These are phyloP conservation scores for Acestrorhynchus altus DNA, from an alignment of 2,797 vertebrate species.

Conservation along the genomic window DNA sequence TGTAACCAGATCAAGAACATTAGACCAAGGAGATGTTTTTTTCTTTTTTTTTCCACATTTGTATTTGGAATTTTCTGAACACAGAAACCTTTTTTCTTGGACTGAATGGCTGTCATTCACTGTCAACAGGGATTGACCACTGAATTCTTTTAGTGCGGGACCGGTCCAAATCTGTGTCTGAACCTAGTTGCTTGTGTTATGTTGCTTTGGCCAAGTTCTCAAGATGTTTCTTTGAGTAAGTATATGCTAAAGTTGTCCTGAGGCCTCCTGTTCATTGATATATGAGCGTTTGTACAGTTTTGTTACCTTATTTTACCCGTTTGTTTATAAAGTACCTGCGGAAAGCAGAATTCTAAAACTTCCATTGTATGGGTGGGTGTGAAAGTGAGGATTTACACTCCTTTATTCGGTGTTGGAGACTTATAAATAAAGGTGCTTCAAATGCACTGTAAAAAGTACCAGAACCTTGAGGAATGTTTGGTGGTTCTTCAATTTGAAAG, in stretches of 20 bases:
- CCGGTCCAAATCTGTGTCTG: neutral
- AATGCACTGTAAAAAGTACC: no score
- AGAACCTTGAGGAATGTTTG: no score
- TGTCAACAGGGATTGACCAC: constrained; percentile 6
- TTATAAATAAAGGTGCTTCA: no score
- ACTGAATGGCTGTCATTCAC: neutral
- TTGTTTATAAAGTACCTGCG: constrained; percentile 35
- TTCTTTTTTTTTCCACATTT: constrained; percentile 25
- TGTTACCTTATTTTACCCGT: constrained; percentile 30
- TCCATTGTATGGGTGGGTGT: constrained; percentile 48
- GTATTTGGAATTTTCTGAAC: constrained; percentile 21
- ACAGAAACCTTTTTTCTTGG: neutral
- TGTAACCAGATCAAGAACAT: constrained; percentile 44
- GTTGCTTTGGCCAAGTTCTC: constrained; percentile 35
- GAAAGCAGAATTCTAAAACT: constrained; percentile 42
- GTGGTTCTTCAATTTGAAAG: no score
- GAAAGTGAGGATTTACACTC: constrained; percentile 41
- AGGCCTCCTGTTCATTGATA: constrained; percentile 5
- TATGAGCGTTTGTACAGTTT: constrained; percentile 51
- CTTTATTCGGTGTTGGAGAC: constrained; percentile 29
- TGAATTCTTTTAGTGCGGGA: constrained; percentile 13
- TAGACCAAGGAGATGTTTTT: constrained; percentile 18
- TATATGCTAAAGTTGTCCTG: constrained; percentile 23
- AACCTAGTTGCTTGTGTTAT: constrained; percentile 20
- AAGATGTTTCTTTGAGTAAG: constrained; percentile 13